Conservation (phyloP, 1,140 invertebrate species). For the Teleogryllus occipitalis region DNA sequence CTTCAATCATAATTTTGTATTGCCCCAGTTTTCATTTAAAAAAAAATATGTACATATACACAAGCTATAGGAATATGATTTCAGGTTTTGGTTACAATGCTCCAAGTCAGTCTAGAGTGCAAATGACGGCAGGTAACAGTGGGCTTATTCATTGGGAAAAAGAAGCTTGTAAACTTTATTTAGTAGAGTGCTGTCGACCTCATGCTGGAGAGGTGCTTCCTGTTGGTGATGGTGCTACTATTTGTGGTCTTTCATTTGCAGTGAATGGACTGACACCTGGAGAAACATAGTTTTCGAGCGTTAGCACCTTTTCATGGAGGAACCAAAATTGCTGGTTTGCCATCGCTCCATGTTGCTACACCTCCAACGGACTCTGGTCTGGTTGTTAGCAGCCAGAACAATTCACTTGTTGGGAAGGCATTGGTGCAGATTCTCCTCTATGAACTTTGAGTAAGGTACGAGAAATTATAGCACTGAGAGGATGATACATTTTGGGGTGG, state of each 20-base stretch:
- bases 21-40: too few relatives aligned
- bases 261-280: constrained; percentile 43
- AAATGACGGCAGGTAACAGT: constrained; percentile 34
- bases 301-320: constrained; percentile 33
- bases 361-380: constrained; percentile 27
- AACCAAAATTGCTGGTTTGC: constrained; percentile 22
- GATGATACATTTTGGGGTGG: too few relatives aligned
- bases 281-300: constrained; percentile 59
- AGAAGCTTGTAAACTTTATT: constrained; percentile 26
- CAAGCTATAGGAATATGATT: too few relatives aligned
- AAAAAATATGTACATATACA: too few relatives aligned
- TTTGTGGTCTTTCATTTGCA: constrained; percentile 29
- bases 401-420: too few relatives aligned
- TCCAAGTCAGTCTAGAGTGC: constrained; percentile 33
- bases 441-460: too few relatives aligned
- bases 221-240: constrained; percentile 33
- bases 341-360: constrained; percentile 44
- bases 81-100: constrained; percentile 24
- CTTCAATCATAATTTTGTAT: too few relatives aligned
- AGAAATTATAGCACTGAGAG: too few relatives aligned
- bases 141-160: constrained; percentile 41
- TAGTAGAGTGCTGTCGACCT: constrained; percentile 44
- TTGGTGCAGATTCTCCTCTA: too few relatives aligned
- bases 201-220: constrained; percentile 45
- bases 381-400: constrained; percentile 26